Conservation (phyloP, 2,888 invertebrate genomes). For the Hydrotaea diabolus region DNA sequence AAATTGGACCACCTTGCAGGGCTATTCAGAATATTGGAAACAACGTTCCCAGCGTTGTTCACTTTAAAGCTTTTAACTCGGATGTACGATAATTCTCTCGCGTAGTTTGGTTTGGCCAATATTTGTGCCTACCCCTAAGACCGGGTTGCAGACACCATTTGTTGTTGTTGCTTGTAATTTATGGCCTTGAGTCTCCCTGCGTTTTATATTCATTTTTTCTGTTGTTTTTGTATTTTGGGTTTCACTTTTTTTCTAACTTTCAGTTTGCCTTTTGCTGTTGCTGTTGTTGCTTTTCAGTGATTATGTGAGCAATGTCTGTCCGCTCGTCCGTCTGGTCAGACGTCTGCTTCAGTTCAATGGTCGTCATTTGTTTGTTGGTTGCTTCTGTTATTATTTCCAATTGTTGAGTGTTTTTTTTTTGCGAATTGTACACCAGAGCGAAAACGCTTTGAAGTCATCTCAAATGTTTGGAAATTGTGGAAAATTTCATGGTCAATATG, state of each 20-base stretch:
- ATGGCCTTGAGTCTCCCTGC: conserved; percentile 47
- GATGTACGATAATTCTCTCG: too few species aligned
- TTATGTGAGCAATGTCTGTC: conserved; percentile 6
- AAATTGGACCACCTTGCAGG: too few species aligned
- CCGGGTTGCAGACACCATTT: conserved; percentile 15
- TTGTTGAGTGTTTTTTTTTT: conserved; percentile 19
- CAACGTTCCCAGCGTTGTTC: too few species aligned
- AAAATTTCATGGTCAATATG: conserved; percentile 9
- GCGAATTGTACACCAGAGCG: background rate
- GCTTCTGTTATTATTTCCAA: background rate
- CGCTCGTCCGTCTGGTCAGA: background rate
- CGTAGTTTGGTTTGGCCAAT: too few species aligned
- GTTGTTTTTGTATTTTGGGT: too few species aligned
- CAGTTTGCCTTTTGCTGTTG: background rate
- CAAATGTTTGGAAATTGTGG: background rate
- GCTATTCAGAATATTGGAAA: too few species aligned
- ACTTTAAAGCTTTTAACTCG: too few species aligned
- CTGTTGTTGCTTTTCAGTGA: background rate
- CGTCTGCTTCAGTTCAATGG: background rate
- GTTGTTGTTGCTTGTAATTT: conserved; percentile 30
- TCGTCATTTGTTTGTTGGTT: background rate
- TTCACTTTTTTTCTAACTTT: background rate
- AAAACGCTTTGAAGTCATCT: background rate
- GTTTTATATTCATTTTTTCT: too few species aligned
- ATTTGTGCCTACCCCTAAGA: background rate